Percentiles rank a stretch among this genome's conserved stretches.
phyloP scores from a whole-genome alignment of 2,888 invertebrate genomes.

The Xestobium rufovillosum region DNA sequence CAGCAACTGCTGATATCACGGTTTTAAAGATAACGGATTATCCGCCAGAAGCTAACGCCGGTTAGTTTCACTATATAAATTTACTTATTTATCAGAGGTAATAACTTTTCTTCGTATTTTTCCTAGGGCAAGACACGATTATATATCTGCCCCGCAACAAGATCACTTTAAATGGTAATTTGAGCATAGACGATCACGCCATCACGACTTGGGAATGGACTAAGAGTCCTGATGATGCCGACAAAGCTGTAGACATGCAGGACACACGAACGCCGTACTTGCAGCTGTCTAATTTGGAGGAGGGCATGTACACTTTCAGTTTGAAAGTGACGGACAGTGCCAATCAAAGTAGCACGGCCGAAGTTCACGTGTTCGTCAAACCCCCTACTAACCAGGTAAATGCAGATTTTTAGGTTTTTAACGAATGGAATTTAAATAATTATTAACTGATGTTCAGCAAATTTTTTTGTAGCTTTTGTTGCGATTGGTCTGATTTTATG shows the following conservation, averaged over 20 bases:
- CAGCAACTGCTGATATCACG: constrained; percentile 79
- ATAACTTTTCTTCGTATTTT: constrained; percentile 11
- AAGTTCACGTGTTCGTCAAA: constrained; percentile 87
- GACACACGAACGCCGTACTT: constrained; percentile 86
- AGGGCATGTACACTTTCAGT: constrained; percentile 90
- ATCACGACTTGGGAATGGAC: constrained; percentile 96
- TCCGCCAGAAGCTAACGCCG: constrained; percentile 91
- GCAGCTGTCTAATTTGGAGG: constrained; percentile 78
- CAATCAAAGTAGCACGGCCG: constrained; percentile 76
- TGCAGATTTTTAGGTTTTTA: no score
- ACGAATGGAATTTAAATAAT: no score
- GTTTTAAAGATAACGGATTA: constrained; percentile 89
- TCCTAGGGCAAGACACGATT: constrained; percentile 72
- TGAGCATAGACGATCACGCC: constrained; percentile 88
- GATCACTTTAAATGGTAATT: constrained; percentile 79
- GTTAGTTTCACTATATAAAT: constrained; percentile 32
- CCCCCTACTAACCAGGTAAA: constrained; percentile 80
- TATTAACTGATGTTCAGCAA: no score
- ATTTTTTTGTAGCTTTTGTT: no score
- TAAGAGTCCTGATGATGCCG: constrained; percentile 77
- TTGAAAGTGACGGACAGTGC: constrained; percentile 88
- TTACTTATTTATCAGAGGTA: background rate
- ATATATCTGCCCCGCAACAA: constrained; percentile 84
- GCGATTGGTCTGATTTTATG: no score
- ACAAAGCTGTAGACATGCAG: constrained; percentile 93